Evolutionary conservation across 2,113 vertebrate genomes (phyloP), one percentile per base, ranked within the genome.

Genomic region (Spilogale gracilis): DNA sequence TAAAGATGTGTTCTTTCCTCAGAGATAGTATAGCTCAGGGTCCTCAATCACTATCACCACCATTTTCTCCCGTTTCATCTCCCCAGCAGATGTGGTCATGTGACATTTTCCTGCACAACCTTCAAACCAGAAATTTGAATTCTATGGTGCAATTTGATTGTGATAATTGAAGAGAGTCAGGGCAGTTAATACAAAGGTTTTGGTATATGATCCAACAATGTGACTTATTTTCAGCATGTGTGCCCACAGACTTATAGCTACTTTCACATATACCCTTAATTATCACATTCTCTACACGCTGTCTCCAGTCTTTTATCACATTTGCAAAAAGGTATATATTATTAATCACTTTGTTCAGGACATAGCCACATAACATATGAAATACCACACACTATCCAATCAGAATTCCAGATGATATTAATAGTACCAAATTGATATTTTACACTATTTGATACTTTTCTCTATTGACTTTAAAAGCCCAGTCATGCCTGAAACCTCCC

Each of bases 401-500:
- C 43, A 76, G 10, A 48, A 86, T 60, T 73, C 74, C 50, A 65
- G 38, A 67, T 67, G 61, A 48, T 56, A 52, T 61, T 79, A 78
- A 78, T 80, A 14, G 21, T 5, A 89, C 30, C 83, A 93, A 84
- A 69, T 45, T 25, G 23, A 50, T 56, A 9, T 71, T 71, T 89
- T 73, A 69, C 48, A 7, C 12, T 84, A 71, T 61, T 73, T 79
- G 45, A 11, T 73, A 92, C 58, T 27, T 87, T 89, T 84, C 27
- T 89, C 80, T 78, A 54, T 32, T 97, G 45, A 61, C 18, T 87
- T 69, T 94, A 84, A 94, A 84, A 63, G 27, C n/a, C 38, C 43
- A 23, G 58, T 21, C 43, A 85, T 92, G 14, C 63, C 61, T 13
- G 21, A 88, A 54, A 60, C 30, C 3, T 50, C 50, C 38, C 23